A percentile compares a stretch with the other conserved stretches of the same genome.
These are phyloP conservation scores for Monarcha castaneiventris DNA, from an alignment of 2,113 vertebrate species.

Conservation along the genomic window DNA sequence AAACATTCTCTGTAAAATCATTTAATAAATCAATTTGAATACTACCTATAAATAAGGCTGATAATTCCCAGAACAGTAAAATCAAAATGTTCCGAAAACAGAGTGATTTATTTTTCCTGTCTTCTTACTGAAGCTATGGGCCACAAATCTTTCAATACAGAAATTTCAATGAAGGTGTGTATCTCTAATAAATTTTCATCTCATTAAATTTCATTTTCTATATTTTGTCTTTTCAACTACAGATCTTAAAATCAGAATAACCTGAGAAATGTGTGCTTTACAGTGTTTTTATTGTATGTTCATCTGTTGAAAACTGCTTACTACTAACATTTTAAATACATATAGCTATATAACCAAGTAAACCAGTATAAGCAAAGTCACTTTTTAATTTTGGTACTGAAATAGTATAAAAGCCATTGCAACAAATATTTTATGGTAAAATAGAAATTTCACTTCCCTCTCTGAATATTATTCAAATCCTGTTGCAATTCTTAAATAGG, in stretches of 20 bases:
- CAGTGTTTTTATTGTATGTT: not conserved
- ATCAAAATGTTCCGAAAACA: constrained; percentile 29
- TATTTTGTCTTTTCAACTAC: not conserved
- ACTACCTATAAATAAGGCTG: constrained; percentile 32
- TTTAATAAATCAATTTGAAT: constrained; percentile 43
- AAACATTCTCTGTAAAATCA: constrained; percentile 29
- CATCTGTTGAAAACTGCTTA: not conserved
- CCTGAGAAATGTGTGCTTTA: not conserved
- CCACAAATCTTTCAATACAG: not conserved
- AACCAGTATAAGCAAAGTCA: not conserved
- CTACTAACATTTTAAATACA: not conserved
- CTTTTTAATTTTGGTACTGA: not conserved
- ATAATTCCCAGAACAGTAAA: constrained; percentile 51
- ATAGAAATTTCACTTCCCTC: not conserved
- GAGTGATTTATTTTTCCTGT: constrained; percentile 7
- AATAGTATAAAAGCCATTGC: not conserved
- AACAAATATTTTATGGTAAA: constrained; percentile 16
- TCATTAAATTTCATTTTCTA: not conserved
- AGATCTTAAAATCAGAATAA: not conserved
- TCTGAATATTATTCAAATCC: not conserved
- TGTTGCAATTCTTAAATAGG: not conserved
- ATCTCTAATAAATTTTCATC: constrained; percentile 24
- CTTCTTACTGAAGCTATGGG: not conserved
- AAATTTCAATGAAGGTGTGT: constrained; percentile 11
- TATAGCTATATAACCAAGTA: not conserved